Percentiles rank a stretch among this genome's conserved stretches.
phyloP scores from a whole-genome alignment of 2,113 vertebrate genomes.

The Thermophis baileyi region DNA sequence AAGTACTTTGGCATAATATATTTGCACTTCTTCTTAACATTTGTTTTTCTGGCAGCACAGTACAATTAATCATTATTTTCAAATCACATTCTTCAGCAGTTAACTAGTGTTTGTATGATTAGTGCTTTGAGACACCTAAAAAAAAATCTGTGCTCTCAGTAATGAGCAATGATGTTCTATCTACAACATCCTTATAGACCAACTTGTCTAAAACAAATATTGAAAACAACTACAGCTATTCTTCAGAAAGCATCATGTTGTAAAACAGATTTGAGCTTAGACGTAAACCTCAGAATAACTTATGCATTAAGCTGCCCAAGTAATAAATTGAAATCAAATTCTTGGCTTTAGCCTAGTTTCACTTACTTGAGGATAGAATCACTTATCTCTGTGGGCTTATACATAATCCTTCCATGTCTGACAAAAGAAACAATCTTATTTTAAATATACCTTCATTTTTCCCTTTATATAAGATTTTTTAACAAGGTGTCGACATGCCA shows the following conservation, averaged over 20 bases:
- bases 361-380: not conserved
- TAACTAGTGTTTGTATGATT: not conserved
- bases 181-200: not conserved
- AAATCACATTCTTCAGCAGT: not conserved
- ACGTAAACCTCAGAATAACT: too few species aligned
- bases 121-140: not conserved
- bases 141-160: not conserved
- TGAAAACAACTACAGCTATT: not conserved
- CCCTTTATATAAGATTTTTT: not conserved
- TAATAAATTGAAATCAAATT: not conserved
- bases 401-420: not conserved
- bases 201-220: conserved; percentile 15
- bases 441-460: not conserved
- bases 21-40: conserved; percentile 4
- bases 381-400: not conserved
- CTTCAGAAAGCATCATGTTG: not conserved
- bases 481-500: not conserved
- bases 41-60: not conserved
- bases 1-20: conserved; percentile 2
- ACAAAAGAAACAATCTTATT: not conserved
- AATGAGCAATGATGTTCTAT: conserved; percentile 4
- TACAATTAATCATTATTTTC: conserved; percentile 27
- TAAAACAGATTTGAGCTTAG: not conserved
- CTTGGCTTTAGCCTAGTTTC: not conserved
- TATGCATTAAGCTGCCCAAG: not conserved